These are phyloP conservation scores for Sipha maydis DNA, from an alignment of 2,888 invertebrate genomes.

Conservation along the genomic window DNA sequence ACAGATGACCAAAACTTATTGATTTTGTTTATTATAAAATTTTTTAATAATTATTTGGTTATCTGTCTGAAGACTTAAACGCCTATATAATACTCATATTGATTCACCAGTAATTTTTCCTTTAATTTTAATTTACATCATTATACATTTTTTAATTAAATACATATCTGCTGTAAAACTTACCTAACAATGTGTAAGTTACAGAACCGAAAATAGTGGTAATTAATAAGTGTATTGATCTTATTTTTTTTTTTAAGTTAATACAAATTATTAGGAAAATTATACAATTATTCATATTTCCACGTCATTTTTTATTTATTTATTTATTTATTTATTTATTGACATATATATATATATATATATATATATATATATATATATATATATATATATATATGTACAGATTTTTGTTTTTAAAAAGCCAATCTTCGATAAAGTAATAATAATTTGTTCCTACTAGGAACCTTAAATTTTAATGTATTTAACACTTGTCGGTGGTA, in stretches of 20 bases:
- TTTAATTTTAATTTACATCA: slow-evolving; percentile 19
- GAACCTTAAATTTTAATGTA: slow-evolving; percentile 37
- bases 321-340: slow-evolving; percentile 53
- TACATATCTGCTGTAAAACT: slow-evolving; percentile 15
- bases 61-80: slow-evolving; percentile 5
- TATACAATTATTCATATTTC: slow-evolving; percentile 34
- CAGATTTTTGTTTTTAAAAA: slow-evolving; percentile 25
- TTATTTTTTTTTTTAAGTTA: slow-evolving; percentile 15
- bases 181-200: not conserved
- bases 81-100: not conserved
- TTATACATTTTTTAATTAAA: not conserved
- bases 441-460: slow-evolving; percentile 52
- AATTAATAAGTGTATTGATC: slow-evolving; percentile 3
- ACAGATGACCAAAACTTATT: not conserved
- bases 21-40: not conserved
- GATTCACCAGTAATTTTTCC: not conserved
- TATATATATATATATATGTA: too few relatives aligned
- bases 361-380: too few relatives aligned
- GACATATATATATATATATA: slow-evolving; percentile 28
- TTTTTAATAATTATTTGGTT: slow-evolving; percentile 3
- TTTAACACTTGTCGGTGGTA: slow-evolving; percentile 52
- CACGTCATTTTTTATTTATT: slow-evolving; percentile 59
- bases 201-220: slow-evolving; percentile 4
- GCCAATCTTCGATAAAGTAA: slow-evolving; percentile 43
- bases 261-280: slow-evolving; percentile 27